Percentiles rank a stretch among this genome's conserved stretches.
phyloP scores from a whole-genome alignment of 2,888 invertebrate genomes.

The Mechanitis mazaeus region DNA sequence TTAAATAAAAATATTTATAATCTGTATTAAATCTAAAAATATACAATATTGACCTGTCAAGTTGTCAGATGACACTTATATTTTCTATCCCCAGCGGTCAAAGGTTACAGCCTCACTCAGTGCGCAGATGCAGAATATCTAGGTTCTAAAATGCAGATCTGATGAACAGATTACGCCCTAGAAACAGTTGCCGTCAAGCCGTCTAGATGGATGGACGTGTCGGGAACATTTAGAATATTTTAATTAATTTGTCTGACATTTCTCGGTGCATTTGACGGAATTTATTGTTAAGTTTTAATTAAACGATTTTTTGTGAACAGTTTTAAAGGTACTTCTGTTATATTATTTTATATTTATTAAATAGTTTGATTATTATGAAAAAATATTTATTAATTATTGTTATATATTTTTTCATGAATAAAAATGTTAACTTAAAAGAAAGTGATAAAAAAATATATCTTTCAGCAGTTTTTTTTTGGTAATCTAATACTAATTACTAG shows the following conservation, averaged over 20 bases:
- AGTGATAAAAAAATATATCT: too few relatives aligned
- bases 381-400: too few relatives aligned
- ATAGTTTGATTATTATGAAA: too few relatives aligned
- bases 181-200: slow-evolving; percentile 22
- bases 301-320: slow-evolving; percentile 6
- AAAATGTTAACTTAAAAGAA: too few relatives aligned
- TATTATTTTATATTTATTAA: too few relatives aligned
- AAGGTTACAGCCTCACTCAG: slow-evolving; percentile 17
- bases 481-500: slow-evolving; percentile 14
- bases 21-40: neutral
- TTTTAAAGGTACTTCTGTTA: neutral
- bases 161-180: slow-evolving; percentile 15
- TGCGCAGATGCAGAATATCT: slow-evolving; percentile 18
- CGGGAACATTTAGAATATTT: slow-evolving; percentile 14
- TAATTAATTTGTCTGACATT: slow-evolving; percentile 29
- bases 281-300: slow-evolving; percentile 36
- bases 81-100: slow-evolving; percentile 10
- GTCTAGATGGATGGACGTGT: slow-evolving; percentile 14
- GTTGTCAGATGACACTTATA: slow-evolving; percentile 10
- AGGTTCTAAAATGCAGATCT: slow-evolving; percentile 9
- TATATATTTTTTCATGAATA: too few relatives aligned
- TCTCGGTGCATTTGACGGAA: slow-evolving; percentile 37
- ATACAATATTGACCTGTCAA: slow-evolving; percentile 9
- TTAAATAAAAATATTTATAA: neutral
- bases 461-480: neutral